phyloP scores from a whole-genome alignment of 2,797 vertebrate genomes.

The Orientallactaga sibirica region DNA sequence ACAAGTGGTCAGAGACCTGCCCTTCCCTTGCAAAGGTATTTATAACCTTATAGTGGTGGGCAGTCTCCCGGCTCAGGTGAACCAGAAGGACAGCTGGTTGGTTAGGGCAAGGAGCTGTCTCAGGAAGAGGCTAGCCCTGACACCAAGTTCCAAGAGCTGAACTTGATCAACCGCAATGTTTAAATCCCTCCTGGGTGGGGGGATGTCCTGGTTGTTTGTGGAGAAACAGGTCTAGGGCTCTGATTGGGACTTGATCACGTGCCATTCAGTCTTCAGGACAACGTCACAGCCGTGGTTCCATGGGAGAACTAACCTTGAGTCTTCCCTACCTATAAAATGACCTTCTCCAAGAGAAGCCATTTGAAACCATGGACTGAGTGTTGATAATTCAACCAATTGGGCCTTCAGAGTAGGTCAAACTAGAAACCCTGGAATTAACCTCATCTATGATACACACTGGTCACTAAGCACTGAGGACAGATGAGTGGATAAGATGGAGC shows the following conservation, averaged over 20 bases:
- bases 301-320: neutral
- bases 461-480: neutral
- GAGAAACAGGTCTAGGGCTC: neutral
- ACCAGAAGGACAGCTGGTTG: no score
- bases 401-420: neutral
- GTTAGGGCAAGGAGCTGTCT: no score
- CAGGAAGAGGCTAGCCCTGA: no score
- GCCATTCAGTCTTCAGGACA: neutral
- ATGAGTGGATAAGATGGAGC: neutral
- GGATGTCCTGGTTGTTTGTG: no score
- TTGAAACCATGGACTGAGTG: neutral
- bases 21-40: no score
- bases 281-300: neutral
- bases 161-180: no score
- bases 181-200: no score
- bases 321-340: neutral
- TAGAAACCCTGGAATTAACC: neutral
- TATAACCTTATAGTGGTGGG: no score
- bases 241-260: neutral
- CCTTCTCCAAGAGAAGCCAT: neutral
- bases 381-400: slow-evolving; percentile 9
- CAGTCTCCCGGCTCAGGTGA: no score
- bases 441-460: neutral
- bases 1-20: no score
- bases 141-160: no score